Conservation (phyloP, 2,113 vertebrate species). For the Sula dactylatra region DNA sequence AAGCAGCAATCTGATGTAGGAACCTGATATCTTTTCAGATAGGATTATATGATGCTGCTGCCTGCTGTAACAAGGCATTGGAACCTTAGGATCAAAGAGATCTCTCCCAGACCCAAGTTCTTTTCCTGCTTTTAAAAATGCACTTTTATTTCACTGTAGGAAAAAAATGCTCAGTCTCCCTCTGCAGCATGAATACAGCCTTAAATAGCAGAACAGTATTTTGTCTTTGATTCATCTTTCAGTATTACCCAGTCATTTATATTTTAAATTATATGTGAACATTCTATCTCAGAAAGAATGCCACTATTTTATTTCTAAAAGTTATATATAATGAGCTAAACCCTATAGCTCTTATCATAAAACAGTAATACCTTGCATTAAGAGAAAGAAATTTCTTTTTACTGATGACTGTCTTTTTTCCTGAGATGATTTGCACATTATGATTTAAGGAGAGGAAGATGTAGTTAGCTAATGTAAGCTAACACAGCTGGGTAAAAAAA, state of each 20-base stretch:
- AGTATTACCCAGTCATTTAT: not conserved
- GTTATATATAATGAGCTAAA: not conserved
- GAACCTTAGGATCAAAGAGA: not conserved
- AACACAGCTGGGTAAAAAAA: not conserved
- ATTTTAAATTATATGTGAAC: not conserved
- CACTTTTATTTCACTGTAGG: not conserved
- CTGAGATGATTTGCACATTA: not conserved
- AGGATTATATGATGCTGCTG: not conserved
- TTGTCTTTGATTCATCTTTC: not conserved
- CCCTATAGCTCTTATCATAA: not conserved
- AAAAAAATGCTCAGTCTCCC: not conserved
- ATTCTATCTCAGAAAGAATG: not conserved
- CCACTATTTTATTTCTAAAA: conserved; percentile 1
- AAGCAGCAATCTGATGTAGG: not conserved
- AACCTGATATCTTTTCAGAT: not conserved
- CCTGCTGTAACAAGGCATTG: not conserved
- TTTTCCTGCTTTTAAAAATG: not conserved
- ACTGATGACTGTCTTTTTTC: not conserved
- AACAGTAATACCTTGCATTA: not conserved
- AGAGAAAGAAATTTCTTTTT: not conserved
- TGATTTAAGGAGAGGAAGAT: not conserved
- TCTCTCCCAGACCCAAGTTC: not conserved
- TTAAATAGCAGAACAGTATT: not conserved
- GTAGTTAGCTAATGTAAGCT: not conserved
- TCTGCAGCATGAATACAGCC: not conserved